These are phyloP conservation scores for Halocynthia aurantium DNA, from an alignment of 23 tunicate genomes.

Conservation along the genomic window DNA sequence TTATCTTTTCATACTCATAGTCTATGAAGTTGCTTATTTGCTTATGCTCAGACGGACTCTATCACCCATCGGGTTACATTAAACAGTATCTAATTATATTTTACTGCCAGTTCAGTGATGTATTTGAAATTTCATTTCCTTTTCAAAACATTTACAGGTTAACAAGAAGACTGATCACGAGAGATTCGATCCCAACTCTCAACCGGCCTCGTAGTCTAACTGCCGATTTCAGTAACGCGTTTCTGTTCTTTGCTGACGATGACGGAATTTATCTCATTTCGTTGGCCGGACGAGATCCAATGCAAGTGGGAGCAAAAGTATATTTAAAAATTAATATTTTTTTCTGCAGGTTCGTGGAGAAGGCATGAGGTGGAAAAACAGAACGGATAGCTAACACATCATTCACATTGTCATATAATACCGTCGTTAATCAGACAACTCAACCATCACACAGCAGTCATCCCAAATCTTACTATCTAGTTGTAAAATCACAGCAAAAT, in stretches of 20 bases:
- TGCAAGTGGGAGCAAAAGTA: constrained; percentile 24
- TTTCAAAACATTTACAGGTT: constrained; percentile 4
- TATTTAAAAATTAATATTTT: no score
- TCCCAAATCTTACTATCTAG: no score
- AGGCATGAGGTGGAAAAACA: background rate
- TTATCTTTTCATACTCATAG: no score
- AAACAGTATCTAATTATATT: no score
- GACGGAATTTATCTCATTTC: constrained; percentile 40
- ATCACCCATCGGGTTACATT: no score
- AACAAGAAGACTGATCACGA: constrained; percentile 7
- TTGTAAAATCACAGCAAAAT: no score
- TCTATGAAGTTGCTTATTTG: no score
- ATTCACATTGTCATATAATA: background rate
- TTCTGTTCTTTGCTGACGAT: constrained; percentile 59
- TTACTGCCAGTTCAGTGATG: no score
- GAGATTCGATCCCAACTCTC: background rate
- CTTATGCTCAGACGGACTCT: no score
- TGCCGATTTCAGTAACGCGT: constrained; percentile 36
- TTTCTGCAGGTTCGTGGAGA: no score
- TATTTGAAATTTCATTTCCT: background rate
- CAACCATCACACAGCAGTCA: background rate
- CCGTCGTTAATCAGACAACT: background rate
- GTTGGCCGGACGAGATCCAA: constrained; percentile 41
- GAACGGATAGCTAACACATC: background rate
- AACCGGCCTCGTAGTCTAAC: constrained; percentile 41